These are phyloP conservation scores for Drosophila suzukii DNA, from an alignment of 1,140 invertebrate genomes.

Conservation along the genomic window DNA sequence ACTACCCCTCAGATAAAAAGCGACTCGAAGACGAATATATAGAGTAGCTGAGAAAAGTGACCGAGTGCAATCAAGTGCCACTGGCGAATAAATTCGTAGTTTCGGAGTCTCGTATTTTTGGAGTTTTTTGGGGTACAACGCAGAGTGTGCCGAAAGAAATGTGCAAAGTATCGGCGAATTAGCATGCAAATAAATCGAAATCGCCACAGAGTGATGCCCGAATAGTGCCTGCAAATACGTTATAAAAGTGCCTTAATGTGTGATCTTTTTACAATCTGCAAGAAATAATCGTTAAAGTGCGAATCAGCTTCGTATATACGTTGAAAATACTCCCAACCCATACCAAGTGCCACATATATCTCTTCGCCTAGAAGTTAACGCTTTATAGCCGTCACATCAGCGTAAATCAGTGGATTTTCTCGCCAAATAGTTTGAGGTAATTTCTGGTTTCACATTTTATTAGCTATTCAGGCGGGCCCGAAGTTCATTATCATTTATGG, in stretches of 20 bases:
- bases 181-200: slow-evolving; percentile 37
- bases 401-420: slow-evolving; percentile 51
- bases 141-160: slow-evolving; percentile 51
- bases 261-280: slow-evolving; percentile 44
- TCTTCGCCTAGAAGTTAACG: slow-evolving; percentile 17
- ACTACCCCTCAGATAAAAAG: slow-evolving; percentile 5
- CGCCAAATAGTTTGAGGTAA: slow-evolving; percentile 57
- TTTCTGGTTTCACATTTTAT: slow-evolving; percentile 41
- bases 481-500: slow-evolving; percentile 47
- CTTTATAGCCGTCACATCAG: slow-evolving; percentile 48
- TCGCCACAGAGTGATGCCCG: slow-evolving; percentile 30
- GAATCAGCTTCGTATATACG: slow-evolving; percentile 19
- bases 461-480: background rate
- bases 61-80: slow-evolving; percentile 36
- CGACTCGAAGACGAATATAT: slow-evolving; percentile 57
- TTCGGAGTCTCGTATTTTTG: slow-evolving; percentile 25
- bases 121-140: background rate
- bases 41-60: slow-evolving; percentile 3
- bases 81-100: slow-evolving; percentile 50
- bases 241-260: slow-evolving; percentile 43
- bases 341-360: slow-evolving; percentile 4
- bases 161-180: slow-evolving; percentile 49
- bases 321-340: background rate
- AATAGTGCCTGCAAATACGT: slow-evolving; percentile 51
- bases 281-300: slow-evolving; percentile 43